A percentile compares a stretch with the other conserved stretches of the same genome.
Conservation (phyloP, 2,888 invertebrate species). For the Campoletis raptor region DNA sequence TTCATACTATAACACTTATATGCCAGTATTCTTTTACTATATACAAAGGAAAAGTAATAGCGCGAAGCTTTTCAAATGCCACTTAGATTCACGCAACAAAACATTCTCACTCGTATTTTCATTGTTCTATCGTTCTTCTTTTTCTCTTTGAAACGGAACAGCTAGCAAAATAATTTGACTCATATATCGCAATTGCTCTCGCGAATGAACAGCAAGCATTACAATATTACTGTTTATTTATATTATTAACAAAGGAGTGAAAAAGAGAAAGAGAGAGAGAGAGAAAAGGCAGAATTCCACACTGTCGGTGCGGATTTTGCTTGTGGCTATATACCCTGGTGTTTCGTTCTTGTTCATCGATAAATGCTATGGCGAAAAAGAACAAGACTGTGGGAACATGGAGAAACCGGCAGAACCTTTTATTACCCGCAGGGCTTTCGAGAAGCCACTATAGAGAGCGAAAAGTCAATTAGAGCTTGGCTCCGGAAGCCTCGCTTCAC, state of each 20-base stretch:
- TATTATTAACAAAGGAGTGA: too few relatives aligned
- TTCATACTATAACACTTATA: background rate
- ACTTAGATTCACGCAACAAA: background rate
- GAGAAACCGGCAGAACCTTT: constrained; percentile 44
- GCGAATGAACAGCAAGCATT: too few relatives aligned
- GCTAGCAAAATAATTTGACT: background rate
- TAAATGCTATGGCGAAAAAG: constrained; percentile 1
- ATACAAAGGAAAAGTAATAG: background rate
- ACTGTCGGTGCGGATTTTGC: constrained; percentile 53
- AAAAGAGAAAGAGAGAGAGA: background rate
- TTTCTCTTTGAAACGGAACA: background rate
- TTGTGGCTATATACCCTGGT: constrained; percentile 31
- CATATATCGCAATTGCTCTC: background rate
- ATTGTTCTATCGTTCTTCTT: background rate
- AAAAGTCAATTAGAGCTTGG: constrained; percentile 80
- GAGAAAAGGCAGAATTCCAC: background rate
- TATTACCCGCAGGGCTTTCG: constrained; percentile 31
- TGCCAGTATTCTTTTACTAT: background rate
- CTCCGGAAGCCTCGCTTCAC: constrained; percentile 75
- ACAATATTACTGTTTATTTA: too few relatives aligned
- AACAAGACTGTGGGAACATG: constrained; percentile 6
- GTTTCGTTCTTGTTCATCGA: constrained; percentile 44
- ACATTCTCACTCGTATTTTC: background rate
- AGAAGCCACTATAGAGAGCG: constrained; percentile 66
- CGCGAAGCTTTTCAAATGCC: background rate